Conservation (phyloP, 2,797 vertebrate species). For the Serranus cabrilla region DNA sequence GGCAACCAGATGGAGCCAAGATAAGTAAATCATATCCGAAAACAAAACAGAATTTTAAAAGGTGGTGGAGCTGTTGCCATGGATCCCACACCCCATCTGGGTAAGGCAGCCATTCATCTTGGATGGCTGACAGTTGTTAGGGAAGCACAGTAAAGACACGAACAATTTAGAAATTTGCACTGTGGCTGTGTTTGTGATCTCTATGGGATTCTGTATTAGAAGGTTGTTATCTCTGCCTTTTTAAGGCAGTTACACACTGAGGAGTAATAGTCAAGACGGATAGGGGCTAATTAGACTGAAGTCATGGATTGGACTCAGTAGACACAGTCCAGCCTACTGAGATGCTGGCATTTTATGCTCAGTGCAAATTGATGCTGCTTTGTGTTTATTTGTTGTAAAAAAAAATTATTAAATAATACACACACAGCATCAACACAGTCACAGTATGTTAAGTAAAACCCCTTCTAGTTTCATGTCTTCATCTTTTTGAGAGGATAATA, state of each 20-base stretch:
- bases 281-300: slow-evolving; percentile 24
- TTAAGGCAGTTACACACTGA: neutral
- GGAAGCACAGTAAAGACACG: slow-evolving; percentile 33
- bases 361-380: neutral
- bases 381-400: neutral
- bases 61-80: slow-evolving; percentile 66
- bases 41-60: slow-evolving; percentile 44
- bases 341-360: neutral
- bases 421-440: neutral
- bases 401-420: no score
- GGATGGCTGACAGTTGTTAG: slow-evolving; percentile 57
- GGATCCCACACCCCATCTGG: slow-evolving; percentile 65
- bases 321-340: neutral
- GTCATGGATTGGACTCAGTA: neutral
- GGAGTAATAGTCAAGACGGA: slow-evolving; percentile 15
- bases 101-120: slow-evolving; percentile 57
- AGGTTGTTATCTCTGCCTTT: slow-evolving; percentile 30
- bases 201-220: slow-evolving; percentile 20
- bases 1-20: slow-evolving; percentile 8
- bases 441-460: neutral
- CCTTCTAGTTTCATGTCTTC: no score
- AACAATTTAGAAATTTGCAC: slow-evolving; percentile 34
- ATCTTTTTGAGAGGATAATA: no score
- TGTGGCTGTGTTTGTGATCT: slow-evolving; percentile 25
- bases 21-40: slow-evolving; percentile 43